phyloP scores from a whole-genome alignment of 2,113 vertebrate genomes.

The Pipa parva region DNA sequence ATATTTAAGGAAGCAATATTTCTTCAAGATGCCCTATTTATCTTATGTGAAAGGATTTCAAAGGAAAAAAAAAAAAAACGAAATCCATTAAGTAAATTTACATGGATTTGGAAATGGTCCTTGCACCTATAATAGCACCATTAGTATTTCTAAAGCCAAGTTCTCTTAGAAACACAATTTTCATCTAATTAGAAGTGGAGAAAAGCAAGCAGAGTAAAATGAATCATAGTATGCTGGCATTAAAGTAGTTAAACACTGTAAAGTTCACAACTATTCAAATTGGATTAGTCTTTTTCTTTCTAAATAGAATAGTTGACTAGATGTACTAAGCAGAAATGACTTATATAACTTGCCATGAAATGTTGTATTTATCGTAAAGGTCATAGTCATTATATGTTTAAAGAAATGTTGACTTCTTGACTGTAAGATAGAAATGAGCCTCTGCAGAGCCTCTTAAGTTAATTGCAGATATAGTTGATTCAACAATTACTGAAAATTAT shows the following conservation, averaged over 20 bases:
- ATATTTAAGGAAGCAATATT: not conserved
- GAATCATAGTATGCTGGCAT: slow-evolving; percentile 10
- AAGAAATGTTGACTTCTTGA: slow-evolving; percentile 27
- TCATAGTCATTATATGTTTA: slow-evolving; percentile 30
- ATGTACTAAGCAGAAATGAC: slow-evolving; percentile 3
- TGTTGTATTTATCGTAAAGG: slow-evolving; percentile 17
- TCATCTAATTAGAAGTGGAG: slow-evolving; percentile 18
- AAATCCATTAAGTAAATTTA: not conserved
- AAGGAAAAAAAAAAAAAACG: not conserved
- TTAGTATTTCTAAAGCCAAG: slow-evolving; percentile 2
- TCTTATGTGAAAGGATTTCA: not conserved
- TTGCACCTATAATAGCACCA: slow-evolving; percentile 5
- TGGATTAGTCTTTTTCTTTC: slow-evolving; percentile 23
- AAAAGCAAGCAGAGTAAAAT: slow-evolving; percentile 12
- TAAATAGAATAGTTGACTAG: not conserved
- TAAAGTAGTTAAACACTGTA: slow-evolving; percentile 22
- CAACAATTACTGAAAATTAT: slow-evolving; percentile 30
- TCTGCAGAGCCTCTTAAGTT: slow-evolving; percentile 26
- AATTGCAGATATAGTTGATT: slow-evolving; percentile 35
- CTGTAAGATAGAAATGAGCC: slow-evolving; percentile 6
- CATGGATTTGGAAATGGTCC: not conserved
- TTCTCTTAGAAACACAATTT: slow-evolving; percentile 18
- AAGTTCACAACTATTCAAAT: slow-evolving; percentile 20
- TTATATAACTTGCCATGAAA: slow-evolving; percentile 9
- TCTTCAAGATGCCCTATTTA: not conserved